Percentiles rank a stretch among this genome's conserved stretches.
Conservation (phyloP, 35 echinoderm and acorn worm species). For the Lytechinus pictus region DNA sequence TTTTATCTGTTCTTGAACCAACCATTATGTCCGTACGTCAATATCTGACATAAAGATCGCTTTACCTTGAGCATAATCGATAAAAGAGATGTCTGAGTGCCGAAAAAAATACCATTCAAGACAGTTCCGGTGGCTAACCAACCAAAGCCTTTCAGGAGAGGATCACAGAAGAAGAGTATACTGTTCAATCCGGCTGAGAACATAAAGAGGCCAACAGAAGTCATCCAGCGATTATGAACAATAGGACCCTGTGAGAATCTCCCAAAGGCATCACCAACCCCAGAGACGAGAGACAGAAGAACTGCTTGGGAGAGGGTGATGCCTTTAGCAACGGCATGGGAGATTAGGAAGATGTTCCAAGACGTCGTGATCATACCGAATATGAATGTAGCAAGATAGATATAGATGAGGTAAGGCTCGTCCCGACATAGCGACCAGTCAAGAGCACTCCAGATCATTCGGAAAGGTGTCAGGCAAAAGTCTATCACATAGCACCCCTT, state of each 20-base stretch:
- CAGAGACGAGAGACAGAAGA: conserved; percentile 7
- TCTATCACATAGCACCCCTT: not conserved
- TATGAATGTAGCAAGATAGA: not conserved
- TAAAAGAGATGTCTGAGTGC: not conserved
- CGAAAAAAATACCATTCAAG: conserved; percentile 21
- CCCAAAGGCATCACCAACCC: not conserved
- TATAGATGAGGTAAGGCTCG: conserved; percentile 12
- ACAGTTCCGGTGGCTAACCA: not conserved
- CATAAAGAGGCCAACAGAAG: conserved; percentile 26
- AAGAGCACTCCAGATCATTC: not conserved
- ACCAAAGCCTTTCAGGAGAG: not conserved
- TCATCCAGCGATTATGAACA: not conserved
- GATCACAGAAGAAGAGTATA: not conserved
- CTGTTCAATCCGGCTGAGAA: not conserved
- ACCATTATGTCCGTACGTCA: too few relatives aligned
- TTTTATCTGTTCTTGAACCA: too few relatives aligned
- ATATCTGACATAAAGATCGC: too few relatives aligned
- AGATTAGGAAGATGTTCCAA: conserved; percentile 29
- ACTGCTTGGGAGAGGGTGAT: conserved; percentile 5
- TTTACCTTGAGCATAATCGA: conserved; percentile 18
- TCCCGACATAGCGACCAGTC: conserved; percentile 32
- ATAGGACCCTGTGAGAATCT: conserved; percentile 25
- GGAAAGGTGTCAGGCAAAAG: not conserved
- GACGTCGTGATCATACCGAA: conserved; percentile 19
- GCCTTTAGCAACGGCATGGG: conserved; percentile 7